Conservation (phyloP, 2,797 vertebrate species). For the Orientallactaga sibirica region DNA sequence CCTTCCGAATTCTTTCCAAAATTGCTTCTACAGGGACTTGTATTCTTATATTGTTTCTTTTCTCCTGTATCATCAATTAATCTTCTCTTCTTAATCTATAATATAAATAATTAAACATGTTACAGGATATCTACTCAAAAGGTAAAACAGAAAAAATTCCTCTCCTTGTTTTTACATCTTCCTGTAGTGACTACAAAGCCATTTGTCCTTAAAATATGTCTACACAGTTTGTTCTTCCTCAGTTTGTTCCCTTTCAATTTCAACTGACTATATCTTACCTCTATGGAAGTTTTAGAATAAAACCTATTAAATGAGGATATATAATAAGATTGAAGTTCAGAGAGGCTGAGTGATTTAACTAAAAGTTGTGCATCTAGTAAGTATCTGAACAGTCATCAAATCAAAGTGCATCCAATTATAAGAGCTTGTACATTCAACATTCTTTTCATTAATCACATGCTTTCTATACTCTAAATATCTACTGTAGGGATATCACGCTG, state of each 20-base stretch:
- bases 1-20: slow-evolving; percentile 14
- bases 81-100: not conserved
- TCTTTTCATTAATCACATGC: slow-evolving; percentile 25
- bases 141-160: not conserved
- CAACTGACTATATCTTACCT: slow-evolving; percentile 38
- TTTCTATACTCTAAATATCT: not conserved
- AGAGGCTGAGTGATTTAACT: slow-evolving; percentile 24
- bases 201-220: slow-evolving; percentile 41
- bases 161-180: not conserved
- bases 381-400: slow-evolving; percentile 11
- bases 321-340: slow-evolving; percentile 42
- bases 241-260: not conserved
- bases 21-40: not conserved
- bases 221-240: not conserved
- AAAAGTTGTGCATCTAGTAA: not conserved
- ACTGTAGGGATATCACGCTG: not conserved
- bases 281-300: slow-evolving; percentile 15
- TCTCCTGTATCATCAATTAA: slow-evolving; percentile 2
- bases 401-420: not conserved
- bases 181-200: not conserved
- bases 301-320: slow-evolving; percentile 24
- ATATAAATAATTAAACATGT: slow-evolving; percentile 14
- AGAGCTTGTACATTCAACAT: not conserved
- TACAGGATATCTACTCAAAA: slow-evolving; percentile 21
- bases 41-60: slow-evolving; percentile 2